Conservation (phyloP, 2,797 vertebrate genomes). For the Aldrovandia affinis region DNA sequence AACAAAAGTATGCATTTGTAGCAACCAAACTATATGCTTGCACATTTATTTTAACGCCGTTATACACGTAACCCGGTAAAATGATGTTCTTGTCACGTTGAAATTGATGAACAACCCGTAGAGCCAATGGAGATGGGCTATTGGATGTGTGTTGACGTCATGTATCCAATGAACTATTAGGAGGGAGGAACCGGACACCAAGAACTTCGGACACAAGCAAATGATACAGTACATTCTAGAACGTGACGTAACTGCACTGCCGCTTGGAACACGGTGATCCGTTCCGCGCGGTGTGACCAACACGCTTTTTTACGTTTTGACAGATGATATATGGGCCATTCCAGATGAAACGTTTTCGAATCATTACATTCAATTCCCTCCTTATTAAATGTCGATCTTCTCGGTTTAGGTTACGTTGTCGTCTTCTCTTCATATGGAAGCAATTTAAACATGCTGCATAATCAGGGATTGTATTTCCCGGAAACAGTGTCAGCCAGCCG, state of each 20-base stretch:
- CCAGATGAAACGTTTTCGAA: background rate
- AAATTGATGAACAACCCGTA: slow-evolving; percentile 27
- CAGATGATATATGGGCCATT: background rate
- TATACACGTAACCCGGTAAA: background rate
- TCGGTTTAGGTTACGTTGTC: background rate
- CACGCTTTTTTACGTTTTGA: background rate
- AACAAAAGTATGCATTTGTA: background rate
- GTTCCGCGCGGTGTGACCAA: background rate
- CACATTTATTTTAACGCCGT: background rate
- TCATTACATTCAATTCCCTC: background rate
- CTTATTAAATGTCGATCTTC: background rate
- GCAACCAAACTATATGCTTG: background rate
- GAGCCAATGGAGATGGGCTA: slow-evolving; percentile 11
- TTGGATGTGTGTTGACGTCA: background rate
- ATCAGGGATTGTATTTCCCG: background rate
- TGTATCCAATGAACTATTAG: slow-evolving; percentile 20
- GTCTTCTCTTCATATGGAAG: background rate
- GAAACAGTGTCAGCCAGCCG: background rate
- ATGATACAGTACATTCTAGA: slow-evolving; percentile 37
- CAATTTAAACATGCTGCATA: background rate
- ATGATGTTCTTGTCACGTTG: slow-evolving; percentile 22
- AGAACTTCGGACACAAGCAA: background rate
- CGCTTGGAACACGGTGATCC: background rate
- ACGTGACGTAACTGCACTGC: slow-evolving; percentile 24
- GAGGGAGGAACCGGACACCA: background rate